Conservation (phyloP, 1,140 invertebrate genomes). For the Solen grandis region DNA sequence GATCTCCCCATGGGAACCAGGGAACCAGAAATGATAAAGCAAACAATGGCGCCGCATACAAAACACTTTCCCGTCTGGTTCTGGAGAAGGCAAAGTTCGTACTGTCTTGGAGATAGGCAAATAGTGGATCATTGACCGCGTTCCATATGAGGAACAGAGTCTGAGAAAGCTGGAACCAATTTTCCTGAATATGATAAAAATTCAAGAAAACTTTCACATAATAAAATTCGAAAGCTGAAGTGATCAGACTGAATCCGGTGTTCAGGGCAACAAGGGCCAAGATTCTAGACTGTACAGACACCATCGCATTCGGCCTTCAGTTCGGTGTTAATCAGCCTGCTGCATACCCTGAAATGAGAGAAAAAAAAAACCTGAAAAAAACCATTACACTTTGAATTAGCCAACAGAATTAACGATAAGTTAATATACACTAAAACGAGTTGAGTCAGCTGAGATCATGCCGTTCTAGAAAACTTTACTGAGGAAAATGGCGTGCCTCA, state of each 20-base stretch:
- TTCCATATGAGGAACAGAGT: constrained; percentile 81
- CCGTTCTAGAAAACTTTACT: no score
- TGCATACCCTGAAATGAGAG: no score
- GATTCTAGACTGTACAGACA: constrained; percentile 21
- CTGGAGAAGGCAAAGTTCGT: constrained; percentile 73
- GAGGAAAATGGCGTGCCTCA: no score
- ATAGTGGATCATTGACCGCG: constrained; percentile 81
- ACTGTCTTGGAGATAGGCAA: constrained; percentile 80
- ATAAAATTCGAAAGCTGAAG: constrained; percentile 71
- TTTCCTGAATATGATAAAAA: constrained; percentile 79
- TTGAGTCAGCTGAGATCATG: no score
- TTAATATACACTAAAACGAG: no score
- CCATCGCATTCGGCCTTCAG: no score
- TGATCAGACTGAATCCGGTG: constrained; percentile 67
- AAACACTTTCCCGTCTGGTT: constrained; percentile 77
- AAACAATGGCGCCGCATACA: constrained; percentile 80
- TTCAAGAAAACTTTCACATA: constrained; percentile 81
- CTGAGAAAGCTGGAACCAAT: constrained; percentile 81
- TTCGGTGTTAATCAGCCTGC: no score
- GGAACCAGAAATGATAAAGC: constrained; percentile 79
- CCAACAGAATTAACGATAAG: no score
- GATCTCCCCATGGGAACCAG: constrained; percentile 80
- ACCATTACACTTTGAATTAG: no score
- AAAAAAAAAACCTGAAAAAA: no score
- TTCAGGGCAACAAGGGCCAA: constrained; percentile 65